phyloP scores from a whole-genome alignment of 2,888 invertebrate species.

The Oscheius myriophilus region DNA sequence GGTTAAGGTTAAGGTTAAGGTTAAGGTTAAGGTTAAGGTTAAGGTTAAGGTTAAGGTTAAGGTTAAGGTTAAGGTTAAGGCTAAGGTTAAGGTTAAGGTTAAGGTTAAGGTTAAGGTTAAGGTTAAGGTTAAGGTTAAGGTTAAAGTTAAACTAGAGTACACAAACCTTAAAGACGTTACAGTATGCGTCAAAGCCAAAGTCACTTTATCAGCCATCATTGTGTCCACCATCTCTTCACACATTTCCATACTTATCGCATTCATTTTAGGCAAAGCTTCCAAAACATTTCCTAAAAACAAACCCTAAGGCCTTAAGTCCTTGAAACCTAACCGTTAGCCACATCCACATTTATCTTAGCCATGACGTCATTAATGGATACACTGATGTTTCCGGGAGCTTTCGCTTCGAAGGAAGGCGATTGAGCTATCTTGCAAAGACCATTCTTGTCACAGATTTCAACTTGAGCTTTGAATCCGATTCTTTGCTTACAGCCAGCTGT shows the following conservation, averaged over 20 bases:
- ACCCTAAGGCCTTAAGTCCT: not conserved
- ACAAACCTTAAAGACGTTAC: not conserved
- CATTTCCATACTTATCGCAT: conserved; percentile 34
- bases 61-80: too few species aligned
- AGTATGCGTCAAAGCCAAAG: conserved; percentile 28
- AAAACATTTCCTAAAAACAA: conserved; percentile 30
- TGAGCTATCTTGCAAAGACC: conserved; percentile 44
- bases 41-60: too few species aligned
- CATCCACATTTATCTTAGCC: conserved; percentile 36
- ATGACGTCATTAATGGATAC: conserved; percentile 34
- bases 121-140: too few species aligned
- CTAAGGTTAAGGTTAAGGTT: too few species aligned
- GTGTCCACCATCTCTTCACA: conserved; percentile 36
- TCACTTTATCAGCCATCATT: conserved; percentile 31
- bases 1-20: too few species aligned
- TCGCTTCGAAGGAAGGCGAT: conserved; percentile 34
- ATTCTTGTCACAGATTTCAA: conserved; percentile 51
- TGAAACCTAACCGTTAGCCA: conserved; percentile 35
- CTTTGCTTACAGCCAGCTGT: conserved; percentile 43
- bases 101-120: too few species aligned
- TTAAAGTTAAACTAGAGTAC: too few species aligned
- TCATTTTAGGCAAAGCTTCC: conserved; percentile 37
- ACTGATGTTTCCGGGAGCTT: conserved; percentile 31
- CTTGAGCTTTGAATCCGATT: conserved; percentile 40
- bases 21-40: too few species aligned